phyloP scores from a whole-genome alignment of 2,797 vertebrate species.

The Epinephelus coioides region DNA sequence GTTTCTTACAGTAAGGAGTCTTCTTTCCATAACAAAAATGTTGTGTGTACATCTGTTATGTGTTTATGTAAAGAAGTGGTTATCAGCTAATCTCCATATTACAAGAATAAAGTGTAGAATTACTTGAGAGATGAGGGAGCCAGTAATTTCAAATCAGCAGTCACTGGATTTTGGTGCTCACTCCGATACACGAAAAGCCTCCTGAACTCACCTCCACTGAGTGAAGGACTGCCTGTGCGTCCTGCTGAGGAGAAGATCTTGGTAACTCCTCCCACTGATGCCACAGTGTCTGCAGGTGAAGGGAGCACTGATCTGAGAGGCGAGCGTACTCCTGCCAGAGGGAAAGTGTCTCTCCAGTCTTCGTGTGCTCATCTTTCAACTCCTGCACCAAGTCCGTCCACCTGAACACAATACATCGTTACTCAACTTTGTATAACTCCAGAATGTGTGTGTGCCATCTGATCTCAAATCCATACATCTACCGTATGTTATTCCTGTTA shows the following conservation, averaged over 20 bases:
- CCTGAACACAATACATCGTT: conserved; percentile 74
- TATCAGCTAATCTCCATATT: background rate
- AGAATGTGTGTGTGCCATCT: background rate
- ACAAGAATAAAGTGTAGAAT: background rate
- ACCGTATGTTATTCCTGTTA: too few relatives aligned
- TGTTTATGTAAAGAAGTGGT: background rate
- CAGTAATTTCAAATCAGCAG: background rate
- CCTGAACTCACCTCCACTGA: conserved; percentile 60
- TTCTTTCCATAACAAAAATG: background rate
- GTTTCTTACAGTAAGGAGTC: too few relatives aligned
- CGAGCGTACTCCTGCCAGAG: conserved; percentile 86
- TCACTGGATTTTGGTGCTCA: background rate
- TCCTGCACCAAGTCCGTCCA: conserved; percentile 84
- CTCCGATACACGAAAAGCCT: background rate
- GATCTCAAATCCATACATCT: background rate
- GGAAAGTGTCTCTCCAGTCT: conserved; percentile 68
- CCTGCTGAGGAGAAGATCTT: conserved; percentile 72
- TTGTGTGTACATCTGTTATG: background rate
- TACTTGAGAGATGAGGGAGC: background rate
- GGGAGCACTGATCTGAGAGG: conserved; percentile 61
- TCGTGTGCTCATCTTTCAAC: conserved; percentile 77
- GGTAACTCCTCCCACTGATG: conserved; percentile 80
- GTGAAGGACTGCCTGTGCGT: conserved; percentile 54
- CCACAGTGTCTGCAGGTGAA: conserved; percentile 72
- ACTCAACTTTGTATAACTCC: too few relatives aligned